Conservation (phyloP, 2,113 vertebrate genomes). For the Petrocephalus microphthalmus region DNA sequence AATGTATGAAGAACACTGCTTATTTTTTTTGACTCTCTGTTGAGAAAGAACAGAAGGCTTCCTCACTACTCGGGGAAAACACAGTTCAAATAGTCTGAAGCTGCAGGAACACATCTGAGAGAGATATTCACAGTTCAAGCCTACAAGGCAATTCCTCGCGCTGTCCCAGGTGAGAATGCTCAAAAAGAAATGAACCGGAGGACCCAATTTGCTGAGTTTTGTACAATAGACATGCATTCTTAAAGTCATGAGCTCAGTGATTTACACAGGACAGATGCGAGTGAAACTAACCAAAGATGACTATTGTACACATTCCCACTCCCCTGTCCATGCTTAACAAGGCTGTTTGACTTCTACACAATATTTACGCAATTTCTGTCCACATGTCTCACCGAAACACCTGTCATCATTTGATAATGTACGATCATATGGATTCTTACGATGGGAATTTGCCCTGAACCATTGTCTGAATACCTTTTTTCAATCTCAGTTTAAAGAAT, state of each 20-base stretch:
- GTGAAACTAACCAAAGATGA: slow-evolving; percentile 61
- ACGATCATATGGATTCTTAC: neutral
- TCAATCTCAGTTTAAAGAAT: neutral
- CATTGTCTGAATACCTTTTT: too few species aligned
- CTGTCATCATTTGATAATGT: neutral
- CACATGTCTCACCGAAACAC: neutral
- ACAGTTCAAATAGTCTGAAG: slow-evolving; percentile 70
- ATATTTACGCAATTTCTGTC: neutral
- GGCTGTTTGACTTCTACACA: neutral
- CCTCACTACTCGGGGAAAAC: slow-evolving; percentile 71
- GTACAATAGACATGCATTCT: slow-evolving; percentile 60
- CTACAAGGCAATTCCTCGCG: slow-evolving; percentile 70
- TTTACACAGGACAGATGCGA: slow-evolving; percentile 46
- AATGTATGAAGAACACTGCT: slow-evolving; percentile 75
- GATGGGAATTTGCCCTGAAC: neutral
- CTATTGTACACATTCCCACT: slow-evolving; percentile 47
- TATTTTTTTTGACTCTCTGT: slow-evolving; percentile 58
- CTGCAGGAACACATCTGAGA: slow-evolving; percentile 69
- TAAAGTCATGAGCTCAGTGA: slow-evolving; percentile 48
- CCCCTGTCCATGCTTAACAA: slow-evolving; percentile 49
- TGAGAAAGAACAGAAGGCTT: slow-evolving; percentile 65
- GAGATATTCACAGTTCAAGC: slow-evolving; percentile 65
- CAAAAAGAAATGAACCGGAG: slow-evolving; percentile 68
- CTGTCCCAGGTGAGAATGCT: slow-evolving; percentile 66
- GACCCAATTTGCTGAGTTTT: slow-evolving; percentile 80